Percentiles rank a stretch among this genome's conserved stretches.
Evolutionary conservation across 2,113 vertebrate species (phyloP).

Genomic region (Corythaeola cristata): DNA sequence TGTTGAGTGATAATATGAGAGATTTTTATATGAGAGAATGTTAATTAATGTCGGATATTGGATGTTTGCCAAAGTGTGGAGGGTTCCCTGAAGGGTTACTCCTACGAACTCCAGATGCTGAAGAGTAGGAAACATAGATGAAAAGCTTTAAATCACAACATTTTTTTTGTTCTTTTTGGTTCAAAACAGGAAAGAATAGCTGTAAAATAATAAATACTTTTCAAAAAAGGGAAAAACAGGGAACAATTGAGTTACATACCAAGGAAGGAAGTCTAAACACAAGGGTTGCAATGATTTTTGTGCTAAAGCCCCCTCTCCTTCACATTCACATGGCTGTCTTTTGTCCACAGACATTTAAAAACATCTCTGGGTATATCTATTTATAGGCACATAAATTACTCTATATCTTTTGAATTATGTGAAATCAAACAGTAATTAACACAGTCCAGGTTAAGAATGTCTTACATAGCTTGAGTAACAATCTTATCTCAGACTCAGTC

Average conservation of each 20-base stretch:
- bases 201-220: neutral
- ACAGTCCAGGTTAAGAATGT: neutral
- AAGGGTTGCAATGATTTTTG: neutral
- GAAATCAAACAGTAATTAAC: neutral
- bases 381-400: neutral
- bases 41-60: neutral
- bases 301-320: neutral
- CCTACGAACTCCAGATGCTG: neutral
- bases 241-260: neutral
- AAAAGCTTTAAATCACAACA: neutral
- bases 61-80: neutral
- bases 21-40: neutral
- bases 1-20: neutral
- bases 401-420: neutral
- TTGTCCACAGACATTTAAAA: neutral
- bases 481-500: neutral
- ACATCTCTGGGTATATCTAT: neutral
- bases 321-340: neutral
- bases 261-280: neutral
- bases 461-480: neutral
- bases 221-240: neutral
- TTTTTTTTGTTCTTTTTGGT: neutral
- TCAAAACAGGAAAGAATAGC: neutral
- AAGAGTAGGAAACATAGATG: neutral
- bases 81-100: neutral